A percentile compares a stretch with the other conserved stretches of the same genome.
These are phyloP conservation scores for Leptinotarsa rubiginosa DNA, from an alignment of 2,888 invertebrate genomes.

Conservation along the genomic window DNA sequence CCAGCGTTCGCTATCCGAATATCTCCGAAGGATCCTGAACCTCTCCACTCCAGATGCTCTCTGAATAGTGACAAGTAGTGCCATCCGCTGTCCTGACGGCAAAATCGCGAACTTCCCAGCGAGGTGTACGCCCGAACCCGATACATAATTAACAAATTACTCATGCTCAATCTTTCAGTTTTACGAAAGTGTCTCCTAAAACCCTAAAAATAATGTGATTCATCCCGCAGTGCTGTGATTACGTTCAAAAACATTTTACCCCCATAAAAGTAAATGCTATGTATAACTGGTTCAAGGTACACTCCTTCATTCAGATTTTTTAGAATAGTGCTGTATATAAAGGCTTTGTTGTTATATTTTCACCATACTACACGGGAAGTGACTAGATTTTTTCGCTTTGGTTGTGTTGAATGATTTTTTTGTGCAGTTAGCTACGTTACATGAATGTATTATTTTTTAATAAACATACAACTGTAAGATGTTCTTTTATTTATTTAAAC, in stretches of 20 bases:
- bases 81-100: conserved; percentile 57
- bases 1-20: conserved; percentile 30
- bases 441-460: conserved; percentile 52
- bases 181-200: conserved; percentile 48
- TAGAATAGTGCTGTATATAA: conserved; percentile 48
- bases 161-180: conserved; percentile 51
- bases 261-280: conserved; percentile 44
- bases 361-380: conserved; percentile 32
- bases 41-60: conserved; percentile 49
- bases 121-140: conserved; percentile 61
- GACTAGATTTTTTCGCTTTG: conserved; percentile 49
- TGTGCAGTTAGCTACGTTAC: conserved; percentile 55
- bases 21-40: conserved; percentile 43
- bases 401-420: conserved; percentile 58
- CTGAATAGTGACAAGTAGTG: conserved; percentile 51
- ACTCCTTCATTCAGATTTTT: conserved; percentile 46
- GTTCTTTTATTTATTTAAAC: conserved; percentile 53
- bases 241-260: conserved; percentile 36
- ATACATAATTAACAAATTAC: conserved; percentile 59
- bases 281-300: conserved; percentile 48
- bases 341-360: conserved; percentile 47
- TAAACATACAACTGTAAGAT: conserved; percentile 52
- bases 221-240: conserved; percentile 55
- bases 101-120: conserved; percentile 43
- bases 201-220: conserved; percentile 54